phyloP scores from a whole-genome alignment of 2,888 invertebrate genomes.

The Acanthosepion esculentum region DNA sequence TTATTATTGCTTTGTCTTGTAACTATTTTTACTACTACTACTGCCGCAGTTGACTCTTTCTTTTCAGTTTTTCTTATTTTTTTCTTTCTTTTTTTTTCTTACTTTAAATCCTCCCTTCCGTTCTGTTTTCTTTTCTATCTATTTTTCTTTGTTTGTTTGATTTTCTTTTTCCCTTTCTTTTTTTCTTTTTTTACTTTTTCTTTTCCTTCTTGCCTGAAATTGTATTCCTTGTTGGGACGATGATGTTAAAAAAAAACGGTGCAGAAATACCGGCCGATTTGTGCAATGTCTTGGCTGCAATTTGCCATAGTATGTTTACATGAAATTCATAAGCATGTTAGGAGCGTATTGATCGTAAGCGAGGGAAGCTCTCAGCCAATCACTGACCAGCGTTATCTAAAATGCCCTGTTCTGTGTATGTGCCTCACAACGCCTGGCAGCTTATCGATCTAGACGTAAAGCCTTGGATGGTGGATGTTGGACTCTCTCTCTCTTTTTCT shows the following conservation, averaged over 20 bases:
- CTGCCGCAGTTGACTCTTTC: not conserved
- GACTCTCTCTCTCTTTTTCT: not conserved
- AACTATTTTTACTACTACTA: slow-evolving; percentile 15
- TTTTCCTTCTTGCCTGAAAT: not conserved
- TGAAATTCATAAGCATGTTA: not conserved
- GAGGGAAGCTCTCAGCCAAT: slow-evolving; percentile 33
- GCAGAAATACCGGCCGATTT: not conserved
- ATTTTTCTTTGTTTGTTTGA: not conserved
- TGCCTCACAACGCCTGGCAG: not conserved
- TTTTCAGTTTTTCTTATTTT: not conserved
- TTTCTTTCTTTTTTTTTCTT: not conserved
- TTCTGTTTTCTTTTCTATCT: not conserved
- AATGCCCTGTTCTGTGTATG: not conserved
- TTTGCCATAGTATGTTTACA: slow-evolving; percentile 3
- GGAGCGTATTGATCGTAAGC: not conserved
- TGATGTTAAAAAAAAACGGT: not conserved
- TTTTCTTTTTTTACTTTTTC: not conserved
- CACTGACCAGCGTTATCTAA: slow-evolving; percentile 20
- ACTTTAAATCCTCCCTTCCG: not conserved
- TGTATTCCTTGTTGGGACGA: slow-evolving; percentile 33
- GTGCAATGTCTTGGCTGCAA: not conserved
- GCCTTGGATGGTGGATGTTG: not conserved
- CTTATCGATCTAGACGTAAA: slow-evolving; percentile 17
- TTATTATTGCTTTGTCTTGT: not conserved
- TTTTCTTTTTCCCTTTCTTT: not conserved